A percentile compares a stretch with the other conserved stretches of the same genome.
These are phyloP conservation scores for Syndactyla subalaris DNA, from an alignment of 2,797 vertebrate genomes.

Conservation along the genomic window DNA sequence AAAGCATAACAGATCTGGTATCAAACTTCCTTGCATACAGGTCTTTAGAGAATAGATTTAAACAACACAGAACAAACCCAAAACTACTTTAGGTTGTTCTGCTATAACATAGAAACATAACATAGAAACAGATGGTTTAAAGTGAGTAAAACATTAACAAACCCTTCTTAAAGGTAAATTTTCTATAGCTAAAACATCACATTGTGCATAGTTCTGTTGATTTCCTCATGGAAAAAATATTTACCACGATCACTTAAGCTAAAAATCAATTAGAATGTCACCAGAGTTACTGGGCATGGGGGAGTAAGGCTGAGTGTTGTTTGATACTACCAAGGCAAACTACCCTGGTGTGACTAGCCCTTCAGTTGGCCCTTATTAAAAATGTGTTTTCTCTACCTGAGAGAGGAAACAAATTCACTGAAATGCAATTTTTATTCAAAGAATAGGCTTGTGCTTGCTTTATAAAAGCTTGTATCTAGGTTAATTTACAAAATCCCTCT, in stretches of 20 bases:
- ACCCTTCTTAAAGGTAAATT: background rate
- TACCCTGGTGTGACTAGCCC: background rate
- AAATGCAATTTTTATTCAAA: conserved; percentile 34
- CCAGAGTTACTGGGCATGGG: background rate
- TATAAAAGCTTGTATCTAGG: conserved; percentile 20
- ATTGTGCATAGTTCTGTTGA: background rate
- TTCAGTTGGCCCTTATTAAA: background rate
- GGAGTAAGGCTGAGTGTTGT: background rate
- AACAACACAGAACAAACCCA: background rate
- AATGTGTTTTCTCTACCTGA: background rate
- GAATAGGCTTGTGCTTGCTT: background rate
- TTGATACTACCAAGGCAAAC: background rate
- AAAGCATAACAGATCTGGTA: background rate
- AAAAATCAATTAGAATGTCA: background rate
- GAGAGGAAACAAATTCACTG: background rate
- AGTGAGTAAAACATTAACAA: background rate
- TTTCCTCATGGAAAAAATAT: background rate
- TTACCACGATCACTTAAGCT: background rate
- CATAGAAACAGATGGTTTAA: background rate
- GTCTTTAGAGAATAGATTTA: background rate
- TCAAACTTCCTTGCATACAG: background rate
- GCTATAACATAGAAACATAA: background rate
- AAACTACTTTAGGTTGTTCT: background rate
- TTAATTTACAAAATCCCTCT: conserved; percentile 17
- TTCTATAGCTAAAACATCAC: background rate